Conservation (phyloP, 2,888 invertebrate species). For the Xestia rhomboidea region DNA sequence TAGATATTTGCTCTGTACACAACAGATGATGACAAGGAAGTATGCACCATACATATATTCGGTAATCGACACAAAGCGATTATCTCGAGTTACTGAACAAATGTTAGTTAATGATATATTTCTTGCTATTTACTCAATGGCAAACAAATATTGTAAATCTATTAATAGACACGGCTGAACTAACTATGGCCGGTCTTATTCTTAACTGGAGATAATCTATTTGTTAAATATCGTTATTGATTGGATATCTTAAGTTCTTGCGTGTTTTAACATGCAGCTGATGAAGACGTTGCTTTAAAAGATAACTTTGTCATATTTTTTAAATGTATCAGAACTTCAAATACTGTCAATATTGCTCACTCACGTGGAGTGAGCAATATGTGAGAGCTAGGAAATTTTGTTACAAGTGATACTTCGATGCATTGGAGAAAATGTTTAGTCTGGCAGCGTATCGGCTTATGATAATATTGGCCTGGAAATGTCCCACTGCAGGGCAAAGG, state of each 20-base stretch:
- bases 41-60: conserved; percentile 23
- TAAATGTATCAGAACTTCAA: neutral
- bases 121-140: conserved; percentile 27
- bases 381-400: neutral
- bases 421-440: conserved; percentile 13
- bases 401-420: conserved; percentile 3
- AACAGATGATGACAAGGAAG: neutral
- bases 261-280: too few relatives aligned
- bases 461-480: conserved; percentile 24
- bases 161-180: conserved; percentile 26
- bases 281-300: too few relatives aligned
- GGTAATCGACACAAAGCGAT: conserved; percentile 28
- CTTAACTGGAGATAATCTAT: neutral
- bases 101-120: conserved; percentile 30
- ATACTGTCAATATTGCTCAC: conserved; percentile 11
- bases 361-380: neutral
- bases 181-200: conserved; percentile 1
- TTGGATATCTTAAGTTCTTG: neutral
- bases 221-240: neutral
- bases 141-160: conserved; percentile 45
- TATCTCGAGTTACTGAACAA: conserved; percentile 50
- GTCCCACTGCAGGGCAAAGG: neutral
- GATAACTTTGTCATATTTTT: too few relatives aligned
- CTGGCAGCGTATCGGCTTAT: neutral
- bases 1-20: neutral